Evolutionary conservation across 2,888 invertebrate genomes (phyloP).

Genomic region (Drosophila flavopinicola): DNA sequence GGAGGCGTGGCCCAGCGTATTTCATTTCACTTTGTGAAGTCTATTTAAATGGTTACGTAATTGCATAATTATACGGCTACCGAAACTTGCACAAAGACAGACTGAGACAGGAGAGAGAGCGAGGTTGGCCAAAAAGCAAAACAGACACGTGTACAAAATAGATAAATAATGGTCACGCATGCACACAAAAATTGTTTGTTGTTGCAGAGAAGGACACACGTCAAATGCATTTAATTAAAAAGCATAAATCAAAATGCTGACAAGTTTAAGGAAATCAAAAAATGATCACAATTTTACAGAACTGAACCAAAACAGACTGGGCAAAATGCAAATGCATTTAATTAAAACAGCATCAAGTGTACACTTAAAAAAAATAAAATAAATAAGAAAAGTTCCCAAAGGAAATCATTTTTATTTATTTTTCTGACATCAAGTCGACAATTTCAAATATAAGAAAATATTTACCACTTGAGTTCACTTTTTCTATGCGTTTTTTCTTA

Average conservation of each 20-base stretch:
- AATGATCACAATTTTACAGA: background rate
- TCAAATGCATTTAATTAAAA: slow-evolving; percentile 66
- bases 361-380: too few species aligned
- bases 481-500: too few species aligned
- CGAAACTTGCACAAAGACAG: slow-evolving; percentile 31
- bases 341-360: slow-evolving; percentile 40
- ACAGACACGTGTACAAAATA: slow-evolving; percentile 26
- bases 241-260: slow-evolving; percentile 65
- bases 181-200: too few species aligned
- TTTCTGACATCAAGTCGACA: too few species aligned
- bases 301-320: background rate
- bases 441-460: too few species aligned
- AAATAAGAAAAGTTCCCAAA: too few species aligned
- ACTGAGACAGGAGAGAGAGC: background rate
- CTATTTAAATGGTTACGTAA: slow-evolving; percentile 78
- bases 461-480: too few species aligned
- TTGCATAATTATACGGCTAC: slow-evolving; percentile 74
- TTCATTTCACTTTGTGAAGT: slow-evolving; percentile 61
- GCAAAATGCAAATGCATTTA: slow-evolving; percentile 49
- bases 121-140: too few species aligned
- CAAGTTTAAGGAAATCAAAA: slow-evolving; percentile 60
- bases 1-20: slow-evolving; percentile 40
- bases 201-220: background rate
- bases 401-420: too few species aligned
- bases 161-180: slow-evolving; percentile 32